Evolutionary conservation across 1,140 invertebrate species (phyloP), one percentile per base, ranked within the genome.

Genomic region (Trissolcus basalis): DNA sequence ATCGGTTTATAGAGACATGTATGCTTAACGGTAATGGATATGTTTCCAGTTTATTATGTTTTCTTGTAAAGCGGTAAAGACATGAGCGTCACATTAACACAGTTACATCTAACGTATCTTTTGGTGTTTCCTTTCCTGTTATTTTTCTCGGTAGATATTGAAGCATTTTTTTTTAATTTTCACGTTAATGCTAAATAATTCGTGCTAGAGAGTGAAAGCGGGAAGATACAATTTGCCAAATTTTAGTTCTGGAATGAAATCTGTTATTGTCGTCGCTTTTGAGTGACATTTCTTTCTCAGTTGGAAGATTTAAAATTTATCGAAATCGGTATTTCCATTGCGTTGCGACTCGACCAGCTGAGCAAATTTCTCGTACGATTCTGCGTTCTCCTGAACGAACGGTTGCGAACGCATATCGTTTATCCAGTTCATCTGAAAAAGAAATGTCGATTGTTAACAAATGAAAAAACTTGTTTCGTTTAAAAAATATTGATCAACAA

Each of bases 361-460:
- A 9, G 81, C 81, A 54, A 80, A 81, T 51, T 15, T 33, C 50
- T 81, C 73, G 50, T 51, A 77, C 0, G 78, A 47, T 6, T 48
- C 59, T 10, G 70, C 63, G 50, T 82, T 80, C 55, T 77, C 58
- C 15, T 77, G 55, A 1, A 82, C 75, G 47, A 67, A 79, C 4
- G 72, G 32, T 47, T 73, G 73, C 13, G 56, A 53, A 55, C 80
- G 81, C 80, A 83, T 83, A 15, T 75, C 60, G 9, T 4, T 32
- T 15, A 79, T 80, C 81, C 81, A 83, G 35, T 80, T 80, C 51
- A 83, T 74, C 80, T 83, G 39, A 13, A 76, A 78, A 36, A 3
- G n/a, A 43, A 43, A 35, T 35, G 10, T 35, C 5, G 33, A 35
- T 35, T 35, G n/a, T 35, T 6, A 35, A 39, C n/a, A 39, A 11